These are phyloP conservation scores for Ctenicera cuprea DNA, from an alignment of 2,888 invertebrate species.

Conservation along the genomic window DNA sequence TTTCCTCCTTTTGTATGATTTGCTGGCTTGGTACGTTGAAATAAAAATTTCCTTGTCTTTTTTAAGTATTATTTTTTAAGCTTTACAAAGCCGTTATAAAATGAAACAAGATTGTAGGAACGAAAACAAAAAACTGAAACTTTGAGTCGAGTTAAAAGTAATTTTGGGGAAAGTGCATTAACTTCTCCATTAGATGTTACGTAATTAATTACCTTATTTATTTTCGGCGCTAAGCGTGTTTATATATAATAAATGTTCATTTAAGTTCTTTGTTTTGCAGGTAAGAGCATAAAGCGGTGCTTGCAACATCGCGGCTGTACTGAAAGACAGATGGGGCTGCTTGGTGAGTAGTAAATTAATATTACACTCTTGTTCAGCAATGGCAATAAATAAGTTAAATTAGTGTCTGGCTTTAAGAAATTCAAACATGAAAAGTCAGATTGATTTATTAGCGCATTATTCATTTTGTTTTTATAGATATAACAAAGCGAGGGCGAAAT, in stretches of 20 bases:
- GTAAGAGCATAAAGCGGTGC: slow-evolving; percentile 61
- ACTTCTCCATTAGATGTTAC: background rate
- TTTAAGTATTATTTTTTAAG: background rate
- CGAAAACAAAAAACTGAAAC: no score
- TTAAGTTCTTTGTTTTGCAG: slow-evolving; percentile 64
- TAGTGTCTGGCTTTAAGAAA: slow-evolving; percentile 63
- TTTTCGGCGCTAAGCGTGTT: slow-evolving; percentile 20
- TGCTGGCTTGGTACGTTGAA: slow-evolving; percentile 10
- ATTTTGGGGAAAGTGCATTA: slow-evolving; percentile 21
- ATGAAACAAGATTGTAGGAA: no score
- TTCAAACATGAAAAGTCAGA: slow-evolving; percentile 56
- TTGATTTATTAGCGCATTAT: slow-evolving; percentile 51
- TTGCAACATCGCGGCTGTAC: slow-evolving; percentile 52
- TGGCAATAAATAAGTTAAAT: slow-evolving; percentile 68
- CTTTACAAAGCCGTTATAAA: no score
- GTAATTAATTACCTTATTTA: slow-evolving; percentile 29
- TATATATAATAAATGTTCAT: slow-evolving; percentile 53
- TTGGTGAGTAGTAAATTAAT: slow-evolving; percentile 70
- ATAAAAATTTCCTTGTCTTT: background rate
- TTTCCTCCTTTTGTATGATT: slow-evolving; percentile 33
- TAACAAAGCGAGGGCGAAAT: slow-evolving; percentile 28
- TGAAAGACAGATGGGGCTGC: slow-evolving; percentile 66
- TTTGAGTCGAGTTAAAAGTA: no score
- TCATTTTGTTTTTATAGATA: slow-evolving; percentile 41
- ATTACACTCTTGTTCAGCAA: slow-evolving; percentile 67